Evolutionary conservation across 2,797 vertebrate genomes (phyloP).

Genomic region (Phoeniculus purpureus): DNA sequence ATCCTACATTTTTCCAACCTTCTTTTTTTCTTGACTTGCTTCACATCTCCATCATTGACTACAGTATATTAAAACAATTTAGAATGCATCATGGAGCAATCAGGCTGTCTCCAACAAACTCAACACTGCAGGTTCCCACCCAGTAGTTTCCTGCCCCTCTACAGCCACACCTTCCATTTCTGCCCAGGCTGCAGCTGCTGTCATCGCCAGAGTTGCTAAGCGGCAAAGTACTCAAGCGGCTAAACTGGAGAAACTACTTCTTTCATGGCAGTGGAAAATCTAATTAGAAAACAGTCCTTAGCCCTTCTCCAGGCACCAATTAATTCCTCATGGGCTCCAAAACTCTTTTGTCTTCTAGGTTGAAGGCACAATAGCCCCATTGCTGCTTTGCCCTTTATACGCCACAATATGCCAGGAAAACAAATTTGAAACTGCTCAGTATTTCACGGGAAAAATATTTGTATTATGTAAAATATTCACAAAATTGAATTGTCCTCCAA

Average conservation of each 20-base stretch:
- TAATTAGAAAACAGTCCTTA: not conserved
- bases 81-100: not conserved
- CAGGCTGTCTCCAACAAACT: not conserved
- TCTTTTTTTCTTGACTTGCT: not conserved
- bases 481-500: not conserved
- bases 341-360: not conserved
- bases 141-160: not conserved
- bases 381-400: not conserved
- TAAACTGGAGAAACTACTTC: not conserved
- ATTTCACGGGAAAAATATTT: not conserved
- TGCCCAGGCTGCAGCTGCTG: not conserved
- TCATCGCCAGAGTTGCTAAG: fast-evolving
- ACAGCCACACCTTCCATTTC: not conserved
- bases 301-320: not conserved
- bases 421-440: not conserved
- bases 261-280: not conserved
- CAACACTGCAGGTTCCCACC: not conserved
- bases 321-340: not conserved
- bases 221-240: not conserved
- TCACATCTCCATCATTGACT: not conserved
- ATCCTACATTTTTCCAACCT: not conserved
- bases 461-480: not conserved
- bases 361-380: fast-evolving
- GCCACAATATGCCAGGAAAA: not conserved
- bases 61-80: not conserved